These are phyloP conservation scores for Elymnias hypermnestra DNA, from an alignment of 1,140 invertebrate species.

Conservation along the genomic window DNA sequence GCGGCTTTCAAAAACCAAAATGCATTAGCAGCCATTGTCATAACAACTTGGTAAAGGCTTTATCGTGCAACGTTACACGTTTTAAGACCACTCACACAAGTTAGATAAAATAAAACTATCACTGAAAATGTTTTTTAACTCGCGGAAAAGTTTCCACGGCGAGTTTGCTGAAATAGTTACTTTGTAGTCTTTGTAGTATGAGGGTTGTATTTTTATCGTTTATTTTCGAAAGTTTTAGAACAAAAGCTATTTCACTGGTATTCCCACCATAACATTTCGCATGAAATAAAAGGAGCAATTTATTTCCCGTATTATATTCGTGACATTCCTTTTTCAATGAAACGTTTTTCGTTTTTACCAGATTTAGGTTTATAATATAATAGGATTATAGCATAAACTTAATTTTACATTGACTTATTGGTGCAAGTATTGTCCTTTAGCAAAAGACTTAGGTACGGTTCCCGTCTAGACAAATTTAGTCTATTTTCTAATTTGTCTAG, in stretches of 20 bases:
- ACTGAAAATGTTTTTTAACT: constrained; percentile 10
- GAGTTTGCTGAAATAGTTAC: constrained; percentile 20
- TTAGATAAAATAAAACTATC: constrained; percentile 15
- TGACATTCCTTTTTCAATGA: background rate
- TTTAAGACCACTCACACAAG: constrained; percentile 3
- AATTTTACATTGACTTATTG: too few relatives aligned
- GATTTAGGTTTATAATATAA: too few relatives aligned
- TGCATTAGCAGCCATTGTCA: constrained; percentile 4
- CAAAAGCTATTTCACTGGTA: constrained; percentile 17
- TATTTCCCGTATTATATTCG: constrained; percentile 3
- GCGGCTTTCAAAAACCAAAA: background rate
- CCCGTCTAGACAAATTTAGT: too few relatives aligned
- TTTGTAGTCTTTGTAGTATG: constrained; percentile 20
- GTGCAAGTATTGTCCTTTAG: too few relatives aligned
- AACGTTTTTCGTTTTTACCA: background rate
- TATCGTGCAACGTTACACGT: background rate
- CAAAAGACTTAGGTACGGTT: too few relatives aligned
- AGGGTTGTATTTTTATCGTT: constrained; percentile 20
- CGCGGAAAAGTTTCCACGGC: constrained; percentile 11
- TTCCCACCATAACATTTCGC: constrained; percentile 14
- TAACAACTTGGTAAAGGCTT: constrained; percentile 12
- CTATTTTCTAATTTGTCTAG: too few relatives aligned
- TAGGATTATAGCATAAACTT: too few relatives aligned
- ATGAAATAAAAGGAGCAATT: constrained; percentile 13
- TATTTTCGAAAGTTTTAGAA: constrained; percentile 18